Evolutionary conservation across 2,888 invertebrate species (phyloP).

Genomic region (Mystacides longicornis): DNA sequence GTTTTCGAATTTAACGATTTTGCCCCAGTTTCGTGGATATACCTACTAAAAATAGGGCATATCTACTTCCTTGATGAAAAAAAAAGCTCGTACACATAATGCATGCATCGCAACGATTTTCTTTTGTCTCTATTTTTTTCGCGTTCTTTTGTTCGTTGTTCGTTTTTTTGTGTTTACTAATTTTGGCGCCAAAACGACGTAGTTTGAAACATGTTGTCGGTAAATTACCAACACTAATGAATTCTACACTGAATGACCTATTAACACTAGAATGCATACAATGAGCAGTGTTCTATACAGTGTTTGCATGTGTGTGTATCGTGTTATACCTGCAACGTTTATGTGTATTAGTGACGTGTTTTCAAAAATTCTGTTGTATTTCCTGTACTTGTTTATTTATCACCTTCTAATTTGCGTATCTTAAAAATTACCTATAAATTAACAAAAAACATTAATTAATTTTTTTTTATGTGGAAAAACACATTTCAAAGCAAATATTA

Average conservation of each 20-base stretch:
- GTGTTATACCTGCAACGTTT: background rate
- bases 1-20: background rate
- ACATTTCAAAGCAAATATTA: too few species aligned
- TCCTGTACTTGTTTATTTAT: too few species aligned
- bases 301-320: background rate
- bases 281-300: background rate
- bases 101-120: too few species aligned
- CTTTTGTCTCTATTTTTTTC: background rate
- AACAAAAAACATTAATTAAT: too few species aligned
- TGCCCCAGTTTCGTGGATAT: background rate
- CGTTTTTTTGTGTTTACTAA: background rate
- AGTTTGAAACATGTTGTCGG: background rate
- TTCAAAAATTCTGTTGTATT: too few species aligned
- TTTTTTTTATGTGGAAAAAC: too few species aligned
- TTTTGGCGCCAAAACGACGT: constrained; percentile 1
- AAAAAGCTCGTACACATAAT: background rate
- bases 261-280: background rate
- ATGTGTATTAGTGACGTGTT: background rate
- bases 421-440: too few species aligned
- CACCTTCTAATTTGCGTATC: too few species aligned
- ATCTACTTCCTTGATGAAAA: background rate
- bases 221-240: background rate
- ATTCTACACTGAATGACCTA: background rate
- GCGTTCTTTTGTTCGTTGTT: background rate
- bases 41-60: background rate